Evolutionary conservation across 2,888 invertebrate genomes (phyloP), one percentile per base, ranked within the genome.

Genomic region (Periphyllus acericola): DNA sequence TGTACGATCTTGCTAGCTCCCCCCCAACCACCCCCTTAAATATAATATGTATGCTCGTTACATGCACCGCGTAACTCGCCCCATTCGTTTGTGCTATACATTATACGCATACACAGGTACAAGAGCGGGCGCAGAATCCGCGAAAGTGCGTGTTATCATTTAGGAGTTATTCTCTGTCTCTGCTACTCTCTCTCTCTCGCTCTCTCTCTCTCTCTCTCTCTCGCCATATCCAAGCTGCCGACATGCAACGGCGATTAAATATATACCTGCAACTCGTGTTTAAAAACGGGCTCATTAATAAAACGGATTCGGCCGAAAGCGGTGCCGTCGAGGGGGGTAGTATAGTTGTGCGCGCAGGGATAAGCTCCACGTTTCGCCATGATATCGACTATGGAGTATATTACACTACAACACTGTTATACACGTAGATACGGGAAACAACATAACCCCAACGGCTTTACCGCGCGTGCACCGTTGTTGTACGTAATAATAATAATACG

Each of bases 1-100:
- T 46, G 14, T 80, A 80, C 36, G 34, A 79, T 79, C 60, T 79
- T 6, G 55, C 71, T 14, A 11, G 60, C 25, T n/a, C n/a, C n/a
- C n/a, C n/a, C n/a, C n/a, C n/a, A n/a, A n/a, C n/a, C n/a, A n/a
- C 17, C 66, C 66, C 19, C 25, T 80, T 80, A 80, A 66, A 80
- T 66, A 40, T 74, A 5, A 6, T 11, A 8, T n/a, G 71, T 71
- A 32, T 74, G 40, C 36, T 74, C 74, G 21, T 72, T 72, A 36
- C 46, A 9, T 34, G 6, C 34, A 34, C 19, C 36, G 17, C 74
- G 36, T 25, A 60, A 46, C 4, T 3, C 6, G 6, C 29, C 71
- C 9, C 36, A 40, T 74, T 74, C 36, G 25, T 74, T 74, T 36
- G 9, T 8, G 36, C 74, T 25, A 14, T 25, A 17, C 25, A 25